A percentile compares a stretch with the other conserved stretches of the same genome.
These are phyloP conservation scores for Brachionichthys hirsutus DNA, from an alignment of 2,113 vertebrate genomes.

Conservation along the genomic window DNA sequence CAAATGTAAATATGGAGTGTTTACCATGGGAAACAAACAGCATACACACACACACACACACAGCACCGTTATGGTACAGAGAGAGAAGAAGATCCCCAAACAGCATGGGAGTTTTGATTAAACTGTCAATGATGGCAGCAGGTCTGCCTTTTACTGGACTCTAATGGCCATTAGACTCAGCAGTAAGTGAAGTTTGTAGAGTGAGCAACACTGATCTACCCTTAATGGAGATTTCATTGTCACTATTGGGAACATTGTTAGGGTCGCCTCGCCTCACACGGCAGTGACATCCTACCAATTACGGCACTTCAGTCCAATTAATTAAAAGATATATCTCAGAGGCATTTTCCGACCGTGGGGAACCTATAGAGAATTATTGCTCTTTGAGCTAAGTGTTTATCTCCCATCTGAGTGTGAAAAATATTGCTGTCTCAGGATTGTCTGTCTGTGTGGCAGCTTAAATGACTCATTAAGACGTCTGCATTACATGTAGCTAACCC, in stretches of 20 bases:
- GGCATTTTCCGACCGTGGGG: constrained; percentile 25
- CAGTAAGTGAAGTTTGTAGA: constrained; percentile 47
- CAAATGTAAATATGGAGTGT: too few relatives aligned
- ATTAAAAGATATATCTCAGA: constrained; percentile 48
- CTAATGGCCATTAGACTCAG: constrained; percentile 62
- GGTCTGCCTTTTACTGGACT: constrained; percentile 28
- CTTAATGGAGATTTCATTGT: constrained; percentile 66
- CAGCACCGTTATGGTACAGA: not conserved
- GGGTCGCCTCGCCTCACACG: constrained; percentile 34
- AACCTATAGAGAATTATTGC: constrained; percentile 1
- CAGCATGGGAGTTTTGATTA: constrained; percentile 40
- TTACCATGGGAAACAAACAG: too few relatives aligned
- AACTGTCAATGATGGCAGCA: constrained; percentile 39
- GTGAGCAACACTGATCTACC: constrained; percentile 47
- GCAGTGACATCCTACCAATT: constrained; percentile 51
- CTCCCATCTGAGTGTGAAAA: not conserved
- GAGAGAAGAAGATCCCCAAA: constrained; percentile 3
- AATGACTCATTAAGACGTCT: too few relatives aligned
- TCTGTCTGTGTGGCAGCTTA: too few relatives aligned
- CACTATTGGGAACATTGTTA: constrained; percentile 48
- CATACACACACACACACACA: too few relatives aligned
- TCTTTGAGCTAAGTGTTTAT: constrained; percentile 1
- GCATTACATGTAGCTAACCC: too few relatives aligned
- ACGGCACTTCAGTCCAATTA: constrained; percentile 56
- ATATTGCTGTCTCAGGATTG: too few relatives aligned